A percentile compares a stretch with the other conserved stretches of the same genome.
Evolutionary conservation across 2,888 invertebrate species (phyloP).

Genomic region (Diloba caeruleocephala): DNA sequence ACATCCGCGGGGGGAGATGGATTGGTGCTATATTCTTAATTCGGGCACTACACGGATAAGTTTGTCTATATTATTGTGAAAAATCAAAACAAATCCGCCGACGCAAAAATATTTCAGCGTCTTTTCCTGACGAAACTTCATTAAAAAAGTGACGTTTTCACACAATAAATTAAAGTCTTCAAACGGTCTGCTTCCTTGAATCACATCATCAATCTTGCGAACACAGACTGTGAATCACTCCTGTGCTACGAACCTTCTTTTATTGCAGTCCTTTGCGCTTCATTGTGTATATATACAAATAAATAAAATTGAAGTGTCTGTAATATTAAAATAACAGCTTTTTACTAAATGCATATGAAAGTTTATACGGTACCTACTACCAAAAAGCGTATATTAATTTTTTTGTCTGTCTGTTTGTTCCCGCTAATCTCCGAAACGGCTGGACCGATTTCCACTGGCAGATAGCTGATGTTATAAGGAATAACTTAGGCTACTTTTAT

Average conservation of each 20-base stretch:
- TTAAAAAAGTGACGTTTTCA: slow-evolving; percentile 33
- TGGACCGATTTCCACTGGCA: no score
- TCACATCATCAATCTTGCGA: slow-evolving; percentile 48
- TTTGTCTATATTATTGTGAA: slow-evolving; percentile 6
- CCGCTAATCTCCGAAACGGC: no score
- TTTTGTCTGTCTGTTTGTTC: no score
- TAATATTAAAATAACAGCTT: no score
- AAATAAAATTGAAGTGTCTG: no score
- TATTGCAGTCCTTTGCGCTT: slow-evolving; percentile 34
- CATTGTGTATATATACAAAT: slow-evolving; percentile 5
- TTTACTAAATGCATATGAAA: no score
- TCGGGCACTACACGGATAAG: background rate
- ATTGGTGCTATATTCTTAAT: no score
- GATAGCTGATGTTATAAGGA: no score
- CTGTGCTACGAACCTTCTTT: slow-evolving; percentile 42
- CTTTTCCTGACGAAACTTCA: slow-evolving; percentile 26
- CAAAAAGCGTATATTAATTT: no score
- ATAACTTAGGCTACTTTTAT: no score
- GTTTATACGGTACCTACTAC: no score
- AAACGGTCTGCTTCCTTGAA: slow-evolving; percentile 43
- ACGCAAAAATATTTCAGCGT: slow-evolving; percentile 13
- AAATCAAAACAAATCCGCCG: slow-evolving; percentile 22
- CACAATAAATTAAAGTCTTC: slow-evolving; percentile 47
- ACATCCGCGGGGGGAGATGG: no score
- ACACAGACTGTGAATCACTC: slow-evolving; percentile 46